Evolutionary conservation across 2,113 vertebrate genomes (phyloP), one percentile per base, ranked within the genome.

Genomic region (Pleuronectes platessa): DNA sequence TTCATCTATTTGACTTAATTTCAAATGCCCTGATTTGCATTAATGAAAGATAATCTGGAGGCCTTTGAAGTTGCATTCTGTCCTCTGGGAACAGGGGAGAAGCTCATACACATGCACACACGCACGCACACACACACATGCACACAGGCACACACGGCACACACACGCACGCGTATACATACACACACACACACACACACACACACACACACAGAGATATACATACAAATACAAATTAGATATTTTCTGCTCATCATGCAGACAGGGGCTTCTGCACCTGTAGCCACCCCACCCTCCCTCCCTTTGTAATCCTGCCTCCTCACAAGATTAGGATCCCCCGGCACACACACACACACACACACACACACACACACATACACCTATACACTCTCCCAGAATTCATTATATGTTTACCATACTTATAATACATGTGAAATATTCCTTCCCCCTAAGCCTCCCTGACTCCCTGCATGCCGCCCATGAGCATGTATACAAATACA

Each of bases 41-140:
- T 88, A 86, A 90, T 86, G 61, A 90, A 83, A 90, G 83, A 90
- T 80, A 84, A 90, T 87, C 81, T 83, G 75, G 70, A 85, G 35
- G 86, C 55, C 85, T 90, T 92, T 93, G 84, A 90, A 87, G 88
- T 92, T 88, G 59, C 76, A 66, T 60, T 80, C 71, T 82, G 66
- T 88, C 83, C 85, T 79, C 70, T 81, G 85, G 83, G 83, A 90
- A 66, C 53, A 86, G n/a, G 56, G 63, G 47, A 79, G 68, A 74
- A 45, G 55, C 62, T 70, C 20, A 68, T 70, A 67, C 49, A 58
- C 37, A 26, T n/a, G n/a, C 62, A 56, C 71, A 74, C 61, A 37
- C 37, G 67, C 67, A n/a, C 61, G 77, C 53, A 40, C 58, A 49
- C 70, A 9, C 55, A 51, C 55, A 40, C 49, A 60, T n/a, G n/a